phyloP scores from a whole-genome alignment of 2,797 vertebrate genomes.

The Chelon labrosus region DNA sequence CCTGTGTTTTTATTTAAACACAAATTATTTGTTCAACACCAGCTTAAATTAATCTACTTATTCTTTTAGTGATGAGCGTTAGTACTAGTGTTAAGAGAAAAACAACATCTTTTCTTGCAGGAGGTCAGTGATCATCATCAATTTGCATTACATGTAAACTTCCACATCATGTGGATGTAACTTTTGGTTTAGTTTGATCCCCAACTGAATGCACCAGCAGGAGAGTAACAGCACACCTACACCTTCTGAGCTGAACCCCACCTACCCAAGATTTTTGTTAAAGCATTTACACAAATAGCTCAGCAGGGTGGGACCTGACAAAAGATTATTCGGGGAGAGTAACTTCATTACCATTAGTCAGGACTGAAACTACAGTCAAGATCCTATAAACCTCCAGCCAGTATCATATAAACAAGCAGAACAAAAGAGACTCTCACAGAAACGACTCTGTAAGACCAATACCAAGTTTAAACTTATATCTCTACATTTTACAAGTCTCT shows the following conservation, averaged over 20 bases:
- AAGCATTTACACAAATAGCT: constrained; percentile 32
- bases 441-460: neutral
- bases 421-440: neutral
- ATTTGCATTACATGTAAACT: constrained; percentile 32
- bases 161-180: neutral
- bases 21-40: neutral
- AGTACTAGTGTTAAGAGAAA: neutral
- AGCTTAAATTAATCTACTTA: neutral
- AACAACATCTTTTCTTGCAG: neutral
- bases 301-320: constrained; percentile 32
- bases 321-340: constrained; percentile 1
- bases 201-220: constrained; percentile 25
- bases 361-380: constrained; percentile 6
- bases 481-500: neutral
- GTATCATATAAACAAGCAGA: neutral
- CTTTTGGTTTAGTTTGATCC: constrained; percentile 26
- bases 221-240: constrained; percentile 8
- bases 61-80: neutral
- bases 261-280: constrained; percentile 16
- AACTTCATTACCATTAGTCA: neutral
- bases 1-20: neutral
- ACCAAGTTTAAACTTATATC: neutral
- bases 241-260: constrained; percentile 17
- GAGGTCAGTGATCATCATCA: neutral
- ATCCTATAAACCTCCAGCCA: neutral